These are phyloP conservation scores for Channa argus DNA, from an alignment of 2,113 vertebrate species.

Conservation along the genomic window DNA sequence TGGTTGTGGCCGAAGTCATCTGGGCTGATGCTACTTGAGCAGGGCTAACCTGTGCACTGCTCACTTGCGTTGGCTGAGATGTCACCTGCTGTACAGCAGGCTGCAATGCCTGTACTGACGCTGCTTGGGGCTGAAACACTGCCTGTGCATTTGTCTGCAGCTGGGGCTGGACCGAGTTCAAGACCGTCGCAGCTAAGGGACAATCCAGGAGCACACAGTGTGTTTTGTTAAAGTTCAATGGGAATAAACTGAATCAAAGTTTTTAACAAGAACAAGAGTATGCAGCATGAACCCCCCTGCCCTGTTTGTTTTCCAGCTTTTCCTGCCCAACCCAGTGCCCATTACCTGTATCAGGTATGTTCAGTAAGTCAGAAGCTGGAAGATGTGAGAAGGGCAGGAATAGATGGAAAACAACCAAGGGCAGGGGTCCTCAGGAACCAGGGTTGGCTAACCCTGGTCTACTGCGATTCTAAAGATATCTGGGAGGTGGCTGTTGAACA, in stretches of 20 bases:
- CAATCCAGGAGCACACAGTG: conserved; percentile 29
- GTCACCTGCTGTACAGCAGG: conserved; percentile 69
- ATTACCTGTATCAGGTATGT: too few relatives aligned
- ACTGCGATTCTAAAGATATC: too few relatives aligned
- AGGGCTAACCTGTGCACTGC: conserved; percentile 76
- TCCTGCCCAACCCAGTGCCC: too few relatives aligned
- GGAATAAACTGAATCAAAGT: background rate
- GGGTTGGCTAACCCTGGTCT: too few relatives aligned
- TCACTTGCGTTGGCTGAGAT: conserved; percentile 77
- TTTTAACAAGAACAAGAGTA: background rate
- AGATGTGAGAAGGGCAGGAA: too few relatives aligned
- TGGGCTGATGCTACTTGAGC: conserved; percentile 70
- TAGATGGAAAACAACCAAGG: too few relatives aligned
- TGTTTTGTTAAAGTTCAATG: background rate
- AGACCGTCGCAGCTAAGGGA: conserved; percentile 87
- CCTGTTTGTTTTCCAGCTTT: too few relatives aligned
- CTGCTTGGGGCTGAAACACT: conserved; percentile 83
- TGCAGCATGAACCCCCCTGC: background rate
- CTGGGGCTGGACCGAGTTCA: conserved; percentile 89
- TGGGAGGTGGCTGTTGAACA: too few relatives aligned
- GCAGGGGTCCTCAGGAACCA: too few relatives aligned
- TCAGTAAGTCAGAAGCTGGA: too few relatives aligned
- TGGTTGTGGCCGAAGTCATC: conserved; percentile 63
- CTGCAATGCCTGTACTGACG: conserved; percentile 79
- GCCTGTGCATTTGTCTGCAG: conserved; percentile 85